These are phyloP conservation scores for Pollachius pollachius DNA, from an alignment of 2,113 vertebrate species.

Conservation along the genomic window DNA sequence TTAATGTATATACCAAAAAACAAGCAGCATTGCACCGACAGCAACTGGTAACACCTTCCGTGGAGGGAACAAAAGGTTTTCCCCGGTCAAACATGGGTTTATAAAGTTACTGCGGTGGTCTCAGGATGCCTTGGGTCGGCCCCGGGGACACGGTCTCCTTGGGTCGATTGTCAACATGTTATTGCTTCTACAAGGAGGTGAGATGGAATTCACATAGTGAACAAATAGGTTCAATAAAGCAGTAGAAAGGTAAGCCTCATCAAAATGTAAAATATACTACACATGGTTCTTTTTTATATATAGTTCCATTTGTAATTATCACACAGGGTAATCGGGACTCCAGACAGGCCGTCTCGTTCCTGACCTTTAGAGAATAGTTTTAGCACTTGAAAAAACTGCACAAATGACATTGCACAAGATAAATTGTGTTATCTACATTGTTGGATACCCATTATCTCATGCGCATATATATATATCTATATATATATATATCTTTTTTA, in stretches of 20 bases:
- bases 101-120: slow-evolving; percentile 51
- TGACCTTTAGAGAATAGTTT: slow-evolving; percentile 46
- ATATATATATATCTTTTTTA: slow-evolving; percentile 31
- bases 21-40: slow-evolving; percentile 68
- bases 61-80: slow-evolving; percentile 43
- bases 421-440: slow-evolving; percentile 67
- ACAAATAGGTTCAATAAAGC: slow-evolving; percentile 45
- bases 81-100: slow-evolving; percentile 33
- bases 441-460: slow-evolving; percentile 65
- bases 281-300: slow-evolving; percentile 46
- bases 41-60: slow-evolving; percentile 39
- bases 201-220: slow-evolving; percentile 61
- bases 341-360: slow-evolving; percentile 40
- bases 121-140: slow-evolving; percentile 37
- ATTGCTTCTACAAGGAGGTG: slow-evolving; percentile 72
- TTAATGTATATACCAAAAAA: slow-evolving; percentile 62
- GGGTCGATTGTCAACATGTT: slow-evolving; percentile 77
- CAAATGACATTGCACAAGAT: slow-evolving; percentile 69
- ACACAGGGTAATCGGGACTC: slow-evolving; percentile 38
- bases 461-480: slow-evolving; percentile 38
- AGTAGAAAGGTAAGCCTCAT: slow-evolving; percentile 43
- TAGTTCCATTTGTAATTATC: slow-evolving; percentile 42
- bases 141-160: slow-evolving; percentile 47
- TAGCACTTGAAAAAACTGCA: slow-evolving; percentile 64
- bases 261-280: slow-evolving; percentile 53